Percentiles rank a stretch among this genome's conserved stretches.
Conservation (phyloP, 1,140 invertebrate species). For the Euglossa dilemma region DNA sequence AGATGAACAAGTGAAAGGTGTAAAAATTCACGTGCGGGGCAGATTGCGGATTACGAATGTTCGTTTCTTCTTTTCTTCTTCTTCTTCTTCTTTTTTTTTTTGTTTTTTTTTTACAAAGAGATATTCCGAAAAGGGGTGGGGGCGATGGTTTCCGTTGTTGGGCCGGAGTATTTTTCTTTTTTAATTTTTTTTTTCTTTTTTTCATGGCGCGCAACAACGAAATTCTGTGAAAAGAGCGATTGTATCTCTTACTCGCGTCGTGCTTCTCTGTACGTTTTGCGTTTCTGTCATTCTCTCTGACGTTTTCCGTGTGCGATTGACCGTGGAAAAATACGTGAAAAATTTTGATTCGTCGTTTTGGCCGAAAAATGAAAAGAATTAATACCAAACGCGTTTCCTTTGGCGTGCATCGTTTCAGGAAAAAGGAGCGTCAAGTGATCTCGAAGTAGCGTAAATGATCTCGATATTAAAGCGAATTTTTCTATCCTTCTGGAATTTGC, state of each 20-base stretch:
- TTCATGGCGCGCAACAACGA: conserved; percentile 16
- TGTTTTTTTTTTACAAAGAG: conserved; percentile 45
- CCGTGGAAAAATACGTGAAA: not conserved
- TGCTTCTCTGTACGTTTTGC: conserved; percentile 46
- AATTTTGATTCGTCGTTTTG: conserved; percentile 34
- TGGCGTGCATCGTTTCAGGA: conserved; percentile 49
- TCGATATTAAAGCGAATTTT: conserved; percentile 16
- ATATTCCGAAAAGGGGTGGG: conserved; percentile 59
- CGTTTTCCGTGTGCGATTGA: conserved; percentile 8
- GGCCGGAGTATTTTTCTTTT: not conserved
- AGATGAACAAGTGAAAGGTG: conserved; percentile 58
- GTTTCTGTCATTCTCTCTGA: conserved; percentile 21
- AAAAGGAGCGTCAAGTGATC: conserved; percentile 67
- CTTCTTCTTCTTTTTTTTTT: not conserved
- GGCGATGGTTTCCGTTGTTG: conserved; percentile 37
- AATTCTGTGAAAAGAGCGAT: conserved; percentile 58
- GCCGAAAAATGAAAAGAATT: conserved; percentile 26
- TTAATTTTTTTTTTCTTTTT: too few species aligned
- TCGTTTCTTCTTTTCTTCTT: not conserved
- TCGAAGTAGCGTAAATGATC: conserved; percentile 68
- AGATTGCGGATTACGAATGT: conserved; percentile 59
- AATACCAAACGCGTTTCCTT: conserved; percentile 1
- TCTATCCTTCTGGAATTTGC: conserved; percentile 18
- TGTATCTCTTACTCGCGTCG: conserved; percentile 51
- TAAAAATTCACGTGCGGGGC: conserved; percentile 54